Evolutionary conservation across 2,797 vertebrate genomes (phyloP), one percentile per base, ranked within the genome.

Genomic region (Leucoraja ocellata): DNA sequence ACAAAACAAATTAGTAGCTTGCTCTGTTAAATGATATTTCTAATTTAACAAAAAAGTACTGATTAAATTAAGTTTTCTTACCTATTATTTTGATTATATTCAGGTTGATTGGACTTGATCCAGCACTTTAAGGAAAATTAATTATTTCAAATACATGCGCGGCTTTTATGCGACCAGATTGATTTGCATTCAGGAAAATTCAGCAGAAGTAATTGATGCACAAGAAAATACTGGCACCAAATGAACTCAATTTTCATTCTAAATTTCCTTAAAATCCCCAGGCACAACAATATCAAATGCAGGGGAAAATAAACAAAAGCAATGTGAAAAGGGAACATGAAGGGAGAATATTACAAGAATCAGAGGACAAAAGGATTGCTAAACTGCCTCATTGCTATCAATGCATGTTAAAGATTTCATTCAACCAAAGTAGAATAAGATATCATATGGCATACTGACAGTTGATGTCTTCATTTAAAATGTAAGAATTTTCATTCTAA

Each of bases 131-230:
- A 95, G 96, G 98, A 98, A 99, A 99, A 99, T 99, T 98, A 99
- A 99, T 99, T 98, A 98, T 98, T 98, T 98, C 98, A 98, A 98
- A 99, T 98, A 98, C 98, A 98, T 98, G 98, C 97, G 97, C 96
- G 97, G 98, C 97, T 98, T 97, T 98, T 98, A 98, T 97, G 97
- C 98, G 98, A 98, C 97, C 97, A 97, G 97, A 97, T 98, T 98
- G 98, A 99, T 99, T 99, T 99, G 98, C 98, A 99, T 99, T 99
- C 98, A 99, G 96, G 98, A 98, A 99, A 98, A 99, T 99, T 98
- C 98, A 98, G 98, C 98, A 98, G 98, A 99, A 99, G 98, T 99
- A 99, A 99, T 99, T 97, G 97, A 99, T 98, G 98, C 98, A 98
- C 98, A 98, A 97, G 97, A 97, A 98, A 98, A 99, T 98, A 98